Conservation (phyloP, 1,140 invertebrate species). For the Halesus radiatus region DNA sequence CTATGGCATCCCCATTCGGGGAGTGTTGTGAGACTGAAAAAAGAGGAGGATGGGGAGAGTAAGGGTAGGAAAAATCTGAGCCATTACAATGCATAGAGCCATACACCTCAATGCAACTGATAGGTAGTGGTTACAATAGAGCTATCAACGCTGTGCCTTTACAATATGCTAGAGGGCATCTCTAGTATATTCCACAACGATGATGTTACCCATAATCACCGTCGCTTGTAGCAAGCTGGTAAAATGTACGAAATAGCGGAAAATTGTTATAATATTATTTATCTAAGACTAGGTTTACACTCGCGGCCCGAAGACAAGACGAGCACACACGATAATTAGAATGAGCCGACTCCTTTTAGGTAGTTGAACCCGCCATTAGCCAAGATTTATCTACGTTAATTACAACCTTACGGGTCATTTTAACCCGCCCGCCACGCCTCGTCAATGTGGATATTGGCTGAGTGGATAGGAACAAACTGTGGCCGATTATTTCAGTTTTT, state of each 20-base stretch:
- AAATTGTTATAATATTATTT: constrained; percentile 1
- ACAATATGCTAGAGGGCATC: too few relatives aligned
- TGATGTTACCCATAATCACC: too few relatives aligned
- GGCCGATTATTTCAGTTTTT: constrained; percentile 5
- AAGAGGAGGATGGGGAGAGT: too few relatives aligned
- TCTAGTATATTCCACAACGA: too few relatives aligned
- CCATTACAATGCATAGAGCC: too few relatives aligned
- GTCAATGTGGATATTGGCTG: constrained; percentile 31
- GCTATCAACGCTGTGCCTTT: too few relatives aligned
- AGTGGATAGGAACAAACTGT: background rate
- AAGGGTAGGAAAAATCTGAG: too few relatives aligned
- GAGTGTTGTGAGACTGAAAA: background rate
- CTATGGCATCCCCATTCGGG: background rate
- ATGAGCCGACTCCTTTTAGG: constrained; percentile 33
- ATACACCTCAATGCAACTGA: too few relatives aligned
- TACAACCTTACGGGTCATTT: constrained; percentile 44
- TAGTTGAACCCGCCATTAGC: constrained; percentile 38
- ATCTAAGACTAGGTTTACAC: too few relatives aligned
- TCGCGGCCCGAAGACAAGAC: too few relatives aligned
- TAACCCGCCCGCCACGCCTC: constrained; percentile 28
- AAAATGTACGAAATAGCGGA: constrained; percentile 17
- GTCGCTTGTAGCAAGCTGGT: background rate
- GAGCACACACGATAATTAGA: constrained; percentile 10
- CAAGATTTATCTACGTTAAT: constrained; percentile 49
- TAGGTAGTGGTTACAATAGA: too few relatives aligned